Evolutionary conservation across 2,797 vertebrate species (phyloP).

Genomic region (Tragopan temminckii): DNA sequence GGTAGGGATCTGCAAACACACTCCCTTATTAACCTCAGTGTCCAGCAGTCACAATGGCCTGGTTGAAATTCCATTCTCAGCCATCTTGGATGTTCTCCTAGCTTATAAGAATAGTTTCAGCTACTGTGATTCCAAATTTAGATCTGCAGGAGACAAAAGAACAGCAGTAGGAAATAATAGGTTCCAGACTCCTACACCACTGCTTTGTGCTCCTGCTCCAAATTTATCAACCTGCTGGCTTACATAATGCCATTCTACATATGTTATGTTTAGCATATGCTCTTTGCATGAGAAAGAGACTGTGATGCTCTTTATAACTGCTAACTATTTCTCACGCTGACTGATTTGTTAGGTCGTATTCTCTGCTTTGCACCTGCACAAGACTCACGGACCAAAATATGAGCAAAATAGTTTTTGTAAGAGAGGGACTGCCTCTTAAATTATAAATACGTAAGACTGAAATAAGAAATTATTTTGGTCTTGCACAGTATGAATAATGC

Average conservation of each 20-base stretch:
- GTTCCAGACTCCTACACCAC: background rate
- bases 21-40: background rate
- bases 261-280: background rate
- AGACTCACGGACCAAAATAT: background rate
- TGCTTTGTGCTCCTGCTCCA: background rate
- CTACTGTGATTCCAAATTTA: background rate
- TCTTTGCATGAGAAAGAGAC: background rate
- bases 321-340: background rate
- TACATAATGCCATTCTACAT: background rate
- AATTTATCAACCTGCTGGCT: background rate
- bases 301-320: background rate
- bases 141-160: background rate
- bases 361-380: background rate
- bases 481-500: conserved; percentile 59
- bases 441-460: conserved; percentile 26
- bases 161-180: background rate
- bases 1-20: background rate
- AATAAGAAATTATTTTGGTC: conserved; percentile 6
- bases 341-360: background rate
- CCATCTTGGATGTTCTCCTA: background rate
- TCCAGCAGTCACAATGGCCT: background rate
- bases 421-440: conserved; percentile 2
- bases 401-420: conserved; percentile 12
- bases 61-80: background rate
- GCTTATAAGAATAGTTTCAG: background rate